A percentile compares a stretch with the other conserved stretches of the same genome.
phyloP scores from a whole-genome alignment of 1,140 invertebrate species.

The Halotydeus destructor region DNA sequence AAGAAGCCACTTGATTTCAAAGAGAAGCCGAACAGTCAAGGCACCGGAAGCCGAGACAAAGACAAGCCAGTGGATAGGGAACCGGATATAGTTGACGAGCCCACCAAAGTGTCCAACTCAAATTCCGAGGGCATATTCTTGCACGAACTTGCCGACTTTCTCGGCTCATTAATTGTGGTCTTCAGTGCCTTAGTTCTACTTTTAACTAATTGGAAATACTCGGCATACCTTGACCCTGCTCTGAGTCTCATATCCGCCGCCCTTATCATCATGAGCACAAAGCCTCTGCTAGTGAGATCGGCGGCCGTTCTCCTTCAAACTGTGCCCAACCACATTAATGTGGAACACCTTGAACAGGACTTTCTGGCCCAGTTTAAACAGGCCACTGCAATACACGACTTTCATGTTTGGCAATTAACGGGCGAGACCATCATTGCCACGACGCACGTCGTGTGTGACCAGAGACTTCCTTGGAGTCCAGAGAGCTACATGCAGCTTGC shows the following conservation, averaged over 20 bases:
- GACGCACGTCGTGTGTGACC: conserved; percentile 31
- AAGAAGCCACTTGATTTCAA: background rate
- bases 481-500: conserved; percentile 31
- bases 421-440: conserved; percentile 34
- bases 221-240: conserved; percentile 73
- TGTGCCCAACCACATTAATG: conserved; percentile 31
- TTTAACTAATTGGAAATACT: conserved; percentile 53
- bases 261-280: conserved; percentile 30
- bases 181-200: conserved; percentile 73
- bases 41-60: background rate
- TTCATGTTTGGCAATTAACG: conserved; percentile 35
- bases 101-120: conserved; percentile 35
- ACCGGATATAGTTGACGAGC: no score
- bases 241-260: conserved; percentile 40
- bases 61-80: background rate
- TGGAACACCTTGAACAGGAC: conserved; percentile 27
- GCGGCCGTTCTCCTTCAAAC: conserved; percentile 34
- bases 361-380: conserved; percentile 28
- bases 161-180: conserved; percentile 86
- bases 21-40: background rate
- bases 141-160: conserved; percentile 85
- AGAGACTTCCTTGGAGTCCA: no score
- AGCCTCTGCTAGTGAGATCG: conserved; percentile 32
- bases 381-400: conserved; percentile 34
- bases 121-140: conserved; percentile 95